Base-by-base conservation (phyloP, 1,140 invertebrate genomes). In the Andrena cerasifolii region DNA sequence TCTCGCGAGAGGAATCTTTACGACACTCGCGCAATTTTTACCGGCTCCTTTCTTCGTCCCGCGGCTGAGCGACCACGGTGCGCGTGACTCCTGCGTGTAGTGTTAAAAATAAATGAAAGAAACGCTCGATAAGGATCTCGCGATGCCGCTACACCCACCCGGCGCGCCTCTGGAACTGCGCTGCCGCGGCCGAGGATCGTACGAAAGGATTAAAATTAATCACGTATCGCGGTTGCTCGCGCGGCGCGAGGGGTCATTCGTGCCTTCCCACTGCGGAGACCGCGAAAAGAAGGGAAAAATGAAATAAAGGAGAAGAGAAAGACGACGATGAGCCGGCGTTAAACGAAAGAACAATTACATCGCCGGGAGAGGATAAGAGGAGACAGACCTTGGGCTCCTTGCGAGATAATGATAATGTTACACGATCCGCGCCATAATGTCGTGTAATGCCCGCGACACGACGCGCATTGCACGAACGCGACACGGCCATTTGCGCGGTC, bases 321-420 rank as follows among this genome's bases (percentile, higher is more conserved):
- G 45, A 79, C 65, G 53, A 58, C 43, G 62, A 47, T 53, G 77
- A 45, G 66, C 26, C 16, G 31, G 70, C 70, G 79, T 82, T 62
- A 77, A 77, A 83, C 79, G 85, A 81, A 89, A 84, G 87, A 89
- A 88, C 84, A 89, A 90, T 89, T 88, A 89, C 79, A 82, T 45
- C 24, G 68, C 61, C 53, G 79, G 68, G 80, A 80, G 86, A 86
- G 86, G 84, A 86, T 83, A 81, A 80, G 85, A 85, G 84, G 86
- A 85, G 82, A 85, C 73, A 78, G 89, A 86, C 89, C 89, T 90
- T 90, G 89, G 88, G 87, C 89, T 89, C 89, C 63, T 90, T 90
- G 89, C 85, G 73, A 85, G 89, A 90, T 90, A 90, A 90, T 90
- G 87, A 90, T 90, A 89, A 89, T 83, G 87, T 90, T 90, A 90